Conservation (phyloP, 1,140 invertebrate species). For the Aphis gossypii region DNA sequence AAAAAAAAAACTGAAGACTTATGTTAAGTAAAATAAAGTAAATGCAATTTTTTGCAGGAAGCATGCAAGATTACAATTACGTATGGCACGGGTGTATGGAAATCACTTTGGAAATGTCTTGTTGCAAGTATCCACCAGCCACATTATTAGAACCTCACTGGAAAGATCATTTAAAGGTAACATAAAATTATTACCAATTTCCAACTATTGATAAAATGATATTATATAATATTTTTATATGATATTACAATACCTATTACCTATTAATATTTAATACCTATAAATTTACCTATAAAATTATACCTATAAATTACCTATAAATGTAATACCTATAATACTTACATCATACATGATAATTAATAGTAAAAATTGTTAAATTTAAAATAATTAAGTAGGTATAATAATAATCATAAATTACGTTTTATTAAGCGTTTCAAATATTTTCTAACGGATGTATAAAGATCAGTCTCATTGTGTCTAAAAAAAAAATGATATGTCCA, state of each 20-base stretch:
- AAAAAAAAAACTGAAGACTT: background rate
- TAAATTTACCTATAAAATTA: no score
- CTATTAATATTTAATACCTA: no score
- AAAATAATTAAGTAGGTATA: background rate
- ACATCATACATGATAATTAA: no score
- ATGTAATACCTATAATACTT: no score
- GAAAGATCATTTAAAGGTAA: constrained; percentile 85
- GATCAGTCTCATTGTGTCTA: background rate
- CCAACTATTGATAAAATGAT: background rate
- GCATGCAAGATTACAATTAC: constrained; percentile 99
- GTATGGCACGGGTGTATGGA: constrained; percentile 94
- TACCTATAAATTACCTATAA: no score
- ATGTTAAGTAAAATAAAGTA: background rate
- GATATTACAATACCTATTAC: no score
- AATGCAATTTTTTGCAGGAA: constrained; percentile 69
- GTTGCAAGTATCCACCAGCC: constrained; percentile 90
- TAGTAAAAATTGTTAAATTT: constrained; percentile 74
- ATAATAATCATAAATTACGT: background rate
- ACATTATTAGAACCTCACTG: constrained; percentile 79
- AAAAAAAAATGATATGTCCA: background rate
- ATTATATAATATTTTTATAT: background rate
- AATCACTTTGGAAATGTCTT: constrained; percentile 94
- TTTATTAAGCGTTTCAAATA: background rate
- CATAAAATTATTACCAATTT: background rate
- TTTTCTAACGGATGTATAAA: background rate